Evolutionary conservation across 2,888 invertebrate genomes (phyloP).

Genomic region (Cerceris ruficornis): DNA sequence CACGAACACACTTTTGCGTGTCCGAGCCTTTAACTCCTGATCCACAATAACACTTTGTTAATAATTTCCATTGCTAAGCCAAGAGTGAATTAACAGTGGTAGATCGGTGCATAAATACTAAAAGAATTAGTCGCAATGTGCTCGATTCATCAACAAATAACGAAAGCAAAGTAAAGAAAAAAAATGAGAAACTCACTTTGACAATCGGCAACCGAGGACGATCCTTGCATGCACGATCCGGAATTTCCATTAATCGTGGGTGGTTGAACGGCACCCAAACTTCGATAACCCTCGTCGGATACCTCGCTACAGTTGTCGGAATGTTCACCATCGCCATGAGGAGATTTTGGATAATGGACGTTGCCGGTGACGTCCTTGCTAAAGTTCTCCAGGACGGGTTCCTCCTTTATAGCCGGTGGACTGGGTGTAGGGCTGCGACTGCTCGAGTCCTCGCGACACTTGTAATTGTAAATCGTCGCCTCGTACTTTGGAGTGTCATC

Average conservation of each 20-base stretch:
- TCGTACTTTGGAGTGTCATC: constrained; percentile 78
- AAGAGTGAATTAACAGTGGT: too few species aligned
- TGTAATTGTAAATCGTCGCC: constrained; percentile 77
- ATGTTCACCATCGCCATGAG: constrained; percentile 77
- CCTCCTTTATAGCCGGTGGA: constrained; percentile 67
- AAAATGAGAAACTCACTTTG: constrained; percentile 71
- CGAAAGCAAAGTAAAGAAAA: neutral
- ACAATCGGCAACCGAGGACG: constrained; percentile 77
- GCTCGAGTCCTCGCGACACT: constrained; percentile 75
- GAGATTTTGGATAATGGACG: constrained; percentile 69
- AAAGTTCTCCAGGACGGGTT: constrained; percentile 67
- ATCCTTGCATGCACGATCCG: constrained; percentile 66
- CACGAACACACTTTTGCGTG: too few species aligned
- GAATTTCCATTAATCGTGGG: constrained; percentile 81
- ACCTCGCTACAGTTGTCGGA: constrained; percentile 92
- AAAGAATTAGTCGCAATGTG: too few species aligned
- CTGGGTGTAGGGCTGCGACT: constrained; percentile 75
- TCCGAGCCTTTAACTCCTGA: too few species aligned
- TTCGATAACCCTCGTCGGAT: constrained; percentile 93
- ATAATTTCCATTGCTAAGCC: too few species aligned
- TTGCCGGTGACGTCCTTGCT: constrained; percentile 66
- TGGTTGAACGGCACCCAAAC: constrained; percentile 87
- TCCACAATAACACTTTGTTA: too few species aligned
- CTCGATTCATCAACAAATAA: too few species aligned
- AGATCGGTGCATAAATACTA: too few species aligned